Evolutionary conservation across 2,888 invertebrate species (phyloP).

Genomic region (Eristalis arbustorum): DNA sequence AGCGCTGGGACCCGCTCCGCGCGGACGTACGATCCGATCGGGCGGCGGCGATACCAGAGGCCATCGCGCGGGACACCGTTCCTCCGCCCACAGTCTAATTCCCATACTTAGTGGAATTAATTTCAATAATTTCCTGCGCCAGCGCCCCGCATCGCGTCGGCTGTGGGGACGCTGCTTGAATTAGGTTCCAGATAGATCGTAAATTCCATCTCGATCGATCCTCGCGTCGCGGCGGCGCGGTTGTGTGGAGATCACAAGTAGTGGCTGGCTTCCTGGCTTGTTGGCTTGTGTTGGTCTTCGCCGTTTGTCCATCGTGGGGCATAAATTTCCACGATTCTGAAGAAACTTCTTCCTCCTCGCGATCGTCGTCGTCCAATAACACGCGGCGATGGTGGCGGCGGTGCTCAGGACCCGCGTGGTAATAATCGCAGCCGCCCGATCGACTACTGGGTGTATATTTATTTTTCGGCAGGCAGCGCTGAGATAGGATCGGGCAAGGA

Average conservation of each 20-base stretch:
- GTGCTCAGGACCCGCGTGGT: conserved; percentile 44
- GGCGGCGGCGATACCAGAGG: conserved; percentile 32
- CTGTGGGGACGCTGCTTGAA: conserved; percentile 37
- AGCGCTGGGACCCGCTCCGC: conserved; percentile 30
- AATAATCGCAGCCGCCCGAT: conserved; percentile 63
- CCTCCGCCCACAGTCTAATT: conserved; percentile 68
- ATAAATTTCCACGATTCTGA: conserved; percentile 65
- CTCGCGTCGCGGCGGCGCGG: conserved; percentile 21
- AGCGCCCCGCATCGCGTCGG: background rate
- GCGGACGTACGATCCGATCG: conserved; percentile 39
- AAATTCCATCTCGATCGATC: conserved; percentile 57
- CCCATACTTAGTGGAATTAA: conserved; percentile 67
- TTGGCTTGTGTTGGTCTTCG: conserved; percentile 21
- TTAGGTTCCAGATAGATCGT: conserved; percentile 65
- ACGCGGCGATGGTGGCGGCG: background rate
- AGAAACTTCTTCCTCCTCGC: conserved; percentile 54
- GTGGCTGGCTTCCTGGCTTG: conserved; percentile 46
- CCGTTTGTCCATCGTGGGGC: conserved; percentile 46
- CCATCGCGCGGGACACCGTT: background rate
- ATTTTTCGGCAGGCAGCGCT: conserved; percentile 58
- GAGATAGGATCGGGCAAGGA: conserved; percentile 55
- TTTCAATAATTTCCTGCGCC: conserved; percentile 48
- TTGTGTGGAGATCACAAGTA: conserved; percentile 60
- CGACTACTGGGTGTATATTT: conserved; percentile 66
- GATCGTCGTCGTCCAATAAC: background rate